phyloP scores from a whole-genome alignment of 1,140 invertebrate genomes.

The Drosophila neocordata region DNA sequence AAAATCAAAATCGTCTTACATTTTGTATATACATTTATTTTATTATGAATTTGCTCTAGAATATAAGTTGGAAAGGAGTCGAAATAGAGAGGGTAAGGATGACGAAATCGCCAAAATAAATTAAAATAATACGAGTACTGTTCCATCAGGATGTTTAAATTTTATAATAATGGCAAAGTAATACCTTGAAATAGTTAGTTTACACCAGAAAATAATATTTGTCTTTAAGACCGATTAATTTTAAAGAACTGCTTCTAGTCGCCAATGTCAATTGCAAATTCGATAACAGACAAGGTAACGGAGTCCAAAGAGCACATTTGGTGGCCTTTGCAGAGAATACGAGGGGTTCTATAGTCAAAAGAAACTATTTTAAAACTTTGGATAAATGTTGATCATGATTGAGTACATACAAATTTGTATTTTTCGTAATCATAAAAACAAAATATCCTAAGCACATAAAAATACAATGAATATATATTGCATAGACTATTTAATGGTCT shows the following conservation, averaged over 20 bases:
- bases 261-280: no score
- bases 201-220: no score
- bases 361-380: no score
- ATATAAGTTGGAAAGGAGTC: background rate
- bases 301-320: no score
- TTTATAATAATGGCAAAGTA: background rate
- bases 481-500: no score
- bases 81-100: background rate
- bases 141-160: background rate
- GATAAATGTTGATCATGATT: background rate
- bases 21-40: constrained; percentile 8
- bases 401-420: background rate
- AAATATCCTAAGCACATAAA: background rate
- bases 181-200: no score
- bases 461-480: background rate
- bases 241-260: no score
- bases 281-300: no score
- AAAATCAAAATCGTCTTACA: background rate
- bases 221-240: no score
- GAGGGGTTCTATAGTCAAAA: no score
- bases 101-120: background rate
- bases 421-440: background rate
- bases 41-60: constrained; percentile 4
- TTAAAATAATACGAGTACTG: background rate
- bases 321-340: no score